A percentile compares a stretch with the other conserved stretches of the same genome.
Conservation (phyloP, 1,140 invertebrate genomes). For the Drosophila rhopaloa region DNA sequence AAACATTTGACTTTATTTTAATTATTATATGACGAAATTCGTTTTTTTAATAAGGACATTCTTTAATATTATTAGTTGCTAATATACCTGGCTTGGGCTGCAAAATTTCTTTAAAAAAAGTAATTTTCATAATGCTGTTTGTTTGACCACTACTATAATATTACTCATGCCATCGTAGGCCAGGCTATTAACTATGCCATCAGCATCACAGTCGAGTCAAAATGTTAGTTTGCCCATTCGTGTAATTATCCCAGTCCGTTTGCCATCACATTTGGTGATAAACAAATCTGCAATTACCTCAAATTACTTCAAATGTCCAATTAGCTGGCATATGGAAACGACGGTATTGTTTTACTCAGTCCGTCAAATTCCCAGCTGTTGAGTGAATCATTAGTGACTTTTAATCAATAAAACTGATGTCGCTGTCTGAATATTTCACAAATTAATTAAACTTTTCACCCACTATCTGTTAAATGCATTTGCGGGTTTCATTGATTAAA, state of each 20-base stretch:
- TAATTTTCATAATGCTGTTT: not conserved
- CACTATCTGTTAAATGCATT: not conserved
- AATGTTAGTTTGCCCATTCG: slow-evolving; percentile 40
- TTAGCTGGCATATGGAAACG: slow-evolving; percentile 6
- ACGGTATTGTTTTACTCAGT: slow-evolving; percentile 4
- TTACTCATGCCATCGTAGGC: slow-evolving; percentile 22
- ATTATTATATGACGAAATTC: too few species aligned
- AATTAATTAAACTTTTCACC: slow-evolving; percentile 15
- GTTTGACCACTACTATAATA: slow-evolving; percentile 9
- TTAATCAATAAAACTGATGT: slow-evolving; percentile 27
- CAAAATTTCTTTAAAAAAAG: too few species aligned
- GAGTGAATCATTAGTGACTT: slow-evolving; percentile 57
- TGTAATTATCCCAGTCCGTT: slow-evolving; percentile 7
- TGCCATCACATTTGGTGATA: slow-evolving; percentile 12
- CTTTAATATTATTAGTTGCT: too few species aligned
- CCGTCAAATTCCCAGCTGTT: slow-evolving; percentile 41
- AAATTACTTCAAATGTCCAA: slow-evolving; percentile 28
- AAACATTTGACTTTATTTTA: too few species aligned
- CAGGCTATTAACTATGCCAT: slow-evolving; percentile 47
- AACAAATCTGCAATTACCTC: slow-evolving; percentile 19
- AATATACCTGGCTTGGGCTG: too few species aligned
- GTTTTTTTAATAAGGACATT: too few species aligned
- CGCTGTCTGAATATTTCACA: slow-evolving; percentile 5
- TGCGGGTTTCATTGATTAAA: slow-evolving; percentile 3
- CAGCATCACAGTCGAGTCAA: slow-evolving; percentile 45